Percentiles rank a stretch among this genome's conserved stretches.
phyloP scores from a whole-genome alignment of 2,888 invertebrate genomes.

The Caenorhabditis sp. region DNA sequence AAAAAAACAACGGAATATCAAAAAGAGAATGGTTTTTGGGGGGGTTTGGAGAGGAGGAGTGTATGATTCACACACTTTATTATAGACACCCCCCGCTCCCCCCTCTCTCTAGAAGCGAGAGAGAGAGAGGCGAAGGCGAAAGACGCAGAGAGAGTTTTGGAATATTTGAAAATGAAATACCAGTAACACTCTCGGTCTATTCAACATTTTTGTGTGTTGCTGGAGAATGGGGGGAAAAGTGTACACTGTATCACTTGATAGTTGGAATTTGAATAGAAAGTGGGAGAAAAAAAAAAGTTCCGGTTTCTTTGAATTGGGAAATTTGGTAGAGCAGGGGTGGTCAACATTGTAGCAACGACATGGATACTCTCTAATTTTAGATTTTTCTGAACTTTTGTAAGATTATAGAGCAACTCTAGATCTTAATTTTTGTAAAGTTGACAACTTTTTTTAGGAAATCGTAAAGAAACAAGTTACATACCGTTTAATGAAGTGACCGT shows the following conservation, averaged over 20 bases:
- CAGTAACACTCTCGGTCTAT: not conserved
- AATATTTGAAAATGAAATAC: constrained; percentile 20
- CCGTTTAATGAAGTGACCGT: too few species aligned
- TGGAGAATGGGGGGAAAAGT: not conserved
- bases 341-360: too few species aligned
- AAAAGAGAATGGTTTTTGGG: constrained; percentile 27
- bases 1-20: constrained; percentile 14
- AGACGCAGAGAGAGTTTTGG: constrained; percentile 29
- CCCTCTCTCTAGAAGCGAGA: not conserved
- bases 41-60: not conserved
- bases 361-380: too few species aligned
- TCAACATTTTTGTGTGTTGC: not conserved
- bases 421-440: too few species aligned
- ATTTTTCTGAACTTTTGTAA: too few species aligned
- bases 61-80: constrained; percentile 41
- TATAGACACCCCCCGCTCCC: constrained; percentile 4
- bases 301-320: too few species aligned
- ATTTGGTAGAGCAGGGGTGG: too few species aligned
- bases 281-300: not conserved
- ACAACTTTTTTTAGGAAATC: too few species aligned
- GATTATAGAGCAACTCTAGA: too few species aligned
- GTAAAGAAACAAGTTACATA: too few species aligned
- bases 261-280: too few species aligned
- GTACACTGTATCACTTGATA: too few species aligned
- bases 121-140: constrained; percentile 9